Base-by-base conservation (phyloP, 1,140 invertebrate species). In the Heliothis virescens region DNA sequence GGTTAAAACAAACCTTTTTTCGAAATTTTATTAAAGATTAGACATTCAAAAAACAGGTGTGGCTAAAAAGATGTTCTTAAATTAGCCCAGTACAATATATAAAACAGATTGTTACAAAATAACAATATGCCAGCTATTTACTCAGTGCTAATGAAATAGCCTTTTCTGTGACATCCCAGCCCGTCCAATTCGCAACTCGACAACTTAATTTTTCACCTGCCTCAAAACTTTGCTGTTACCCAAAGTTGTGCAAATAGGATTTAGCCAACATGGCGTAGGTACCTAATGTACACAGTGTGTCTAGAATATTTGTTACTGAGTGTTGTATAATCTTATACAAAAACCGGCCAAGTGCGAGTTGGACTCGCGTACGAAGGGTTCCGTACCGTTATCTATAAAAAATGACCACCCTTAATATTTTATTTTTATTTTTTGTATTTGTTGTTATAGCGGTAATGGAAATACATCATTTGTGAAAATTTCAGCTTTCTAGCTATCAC, bases 171-270 rank as follows among this genome's bases (percentile, higher is more conserved):
- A 12, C 41, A 18, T 60, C 41, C 63, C 16, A 67, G 48, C 18
- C 12, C 16, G 16, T 65, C 41, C 18, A 48, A 48, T 60, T 41
- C 29, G 16, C 41, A 62, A 65, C 13, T 65, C 62, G 63, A 12
- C 41, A 67, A 67, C 41, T 67, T 48, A 50, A 48, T 67, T 67
- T 67, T 67, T 48, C 16, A 48, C 41, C 57, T 60, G 11, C 57
- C 63, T 41, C n/a, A 21, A 67, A 67, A 67, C 15, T 67, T 67
- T 18, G 10, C 1, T 1, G 41, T 67, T 5, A 48, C 47, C 21
- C 18, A 67, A 67, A 67, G 63, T 67, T 67, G 2, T 5, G 3
- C 16, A 41, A 67, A 67, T 67, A 41, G 63, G 63, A 21, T 48
- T 41, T 67, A 48, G 63, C 41, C 4, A 10, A 16, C 41, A 67